These are phyloP conservation scores for Prorops nasuta DNA, from an alignment of 1,140 invertebrate genomes.

Conservation along the genomic window DNA sequence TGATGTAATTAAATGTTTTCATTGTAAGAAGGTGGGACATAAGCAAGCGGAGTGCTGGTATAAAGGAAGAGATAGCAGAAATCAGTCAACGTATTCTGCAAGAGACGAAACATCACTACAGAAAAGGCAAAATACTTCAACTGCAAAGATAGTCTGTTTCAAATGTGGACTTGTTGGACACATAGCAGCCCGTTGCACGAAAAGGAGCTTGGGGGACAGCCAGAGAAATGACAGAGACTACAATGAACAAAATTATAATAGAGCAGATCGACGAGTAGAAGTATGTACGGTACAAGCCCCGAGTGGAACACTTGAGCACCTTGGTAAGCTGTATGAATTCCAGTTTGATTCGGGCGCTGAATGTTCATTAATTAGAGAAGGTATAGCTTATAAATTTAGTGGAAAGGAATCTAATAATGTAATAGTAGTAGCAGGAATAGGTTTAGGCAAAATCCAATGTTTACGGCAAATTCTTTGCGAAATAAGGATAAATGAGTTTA, in stretches of 20 bases:
- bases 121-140: neutral
- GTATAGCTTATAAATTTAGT: constrained; percentile 4
- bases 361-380: constrained; percentile 15
- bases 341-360: constrained; percentile 18
- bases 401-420: constrained; percentile 6
- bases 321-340: constrained; percentile 15
- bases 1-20: neutral
- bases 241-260: no score
- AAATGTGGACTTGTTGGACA: constrained; percentile 4
- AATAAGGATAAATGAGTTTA: neutral
- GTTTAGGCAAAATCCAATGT: neutral
- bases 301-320: neutral
- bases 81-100: no score
- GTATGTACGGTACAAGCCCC: neutral
- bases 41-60: neutral
- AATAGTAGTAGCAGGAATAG: constrained; percentile 7
- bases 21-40: constrained; percentile 1
- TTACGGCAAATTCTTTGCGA: constrained; percentile 2
- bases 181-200: neutral
- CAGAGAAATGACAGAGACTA: no score
- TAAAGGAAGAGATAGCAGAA: no score
- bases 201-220: no score
- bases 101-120: neutral
- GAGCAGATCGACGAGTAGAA: neutral
- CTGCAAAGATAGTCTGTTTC: constrained; percentile 9